Conservation (phyloP, 2,113 vertebrate species). For the Thinocorus orbignyianus region DNA sequence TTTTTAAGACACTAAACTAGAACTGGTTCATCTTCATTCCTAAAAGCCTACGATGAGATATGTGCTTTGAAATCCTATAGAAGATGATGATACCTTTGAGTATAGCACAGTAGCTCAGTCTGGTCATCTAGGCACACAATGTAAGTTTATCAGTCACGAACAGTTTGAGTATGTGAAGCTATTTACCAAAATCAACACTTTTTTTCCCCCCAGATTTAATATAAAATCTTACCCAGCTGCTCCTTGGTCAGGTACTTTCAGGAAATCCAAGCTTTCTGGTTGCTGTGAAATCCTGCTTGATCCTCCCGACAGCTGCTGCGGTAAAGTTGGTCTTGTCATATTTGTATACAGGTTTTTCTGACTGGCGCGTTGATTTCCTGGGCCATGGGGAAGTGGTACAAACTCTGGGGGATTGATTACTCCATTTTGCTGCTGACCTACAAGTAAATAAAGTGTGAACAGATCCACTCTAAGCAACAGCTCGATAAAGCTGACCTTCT, state of each 20-base stretch:
- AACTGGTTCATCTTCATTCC: not conserved
- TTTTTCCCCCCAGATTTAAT: not conserved
- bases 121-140: not conserved
- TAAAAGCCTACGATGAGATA: not conserved
- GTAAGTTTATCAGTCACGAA: not conserved
- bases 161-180: not conserved
- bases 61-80: not conserved
- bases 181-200: not conserved
- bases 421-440: conserved; percentile 90
- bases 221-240: conserved; percentile 91
- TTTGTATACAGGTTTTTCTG: conserved; percentile 74
- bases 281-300: conserved; percentile 76
- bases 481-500: not conserved
- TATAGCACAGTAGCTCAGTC: not conserved
- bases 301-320: conserved; percentile 73
- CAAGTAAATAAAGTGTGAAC: not conserved
- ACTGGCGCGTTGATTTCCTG: conserved; percentile 65
- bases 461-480: not conserved
- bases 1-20: not conserved
- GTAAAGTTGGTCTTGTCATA: conserved; percentile 80
- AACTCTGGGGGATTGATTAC: conserved; percentile 72
- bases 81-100: not conserved
- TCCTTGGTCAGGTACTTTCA: conserved; percentile 93
- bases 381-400: conserved; percentile 69
- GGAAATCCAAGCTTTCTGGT: conserved; percentile 88